Conservation (phyloP, 2,113 vertebrate species). For the Zootoca vivipara region DNA sequence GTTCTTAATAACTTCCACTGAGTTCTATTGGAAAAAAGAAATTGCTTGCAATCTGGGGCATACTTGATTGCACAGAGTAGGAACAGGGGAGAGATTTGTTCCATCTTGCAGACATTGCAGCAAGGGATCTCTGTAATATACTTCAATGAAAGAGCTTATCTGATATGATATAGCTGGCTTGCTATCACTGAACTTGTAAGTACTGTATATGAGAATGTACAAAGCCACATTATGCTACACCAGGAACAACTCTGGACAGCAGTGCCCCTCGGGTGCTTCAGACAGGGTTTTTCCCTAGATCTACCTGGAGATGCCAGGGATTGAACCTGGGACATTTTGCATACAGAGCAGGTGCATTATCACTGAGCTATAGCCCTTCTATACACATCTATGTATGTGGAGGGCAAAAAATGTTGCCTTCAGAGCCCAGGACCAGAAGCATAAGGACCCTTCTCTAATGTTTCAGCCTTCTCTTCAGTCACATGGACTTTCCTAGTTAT, state of each 20-base stretch:
- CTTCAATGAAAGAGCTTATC: not conserved
- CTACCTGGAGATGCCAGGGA: not conserved
- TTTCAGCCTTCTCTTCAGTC: not conserved
- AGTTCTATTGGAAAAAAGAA: not conserved
- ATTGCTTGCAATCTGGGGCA: not conserved
- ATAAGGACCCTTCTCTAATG: not conserved
- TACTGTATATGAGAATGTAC: not conserved
- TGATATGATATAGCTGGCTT: not conserved
- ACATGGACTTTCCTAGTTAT: not conserved
- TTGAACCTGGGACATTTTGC: not conserved
- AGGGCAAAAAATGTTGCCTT: not conserved
- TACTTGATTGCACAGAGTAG: not conserved
- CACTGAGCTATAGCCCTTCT: not conserved
- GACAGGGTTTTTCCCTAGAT: too few relatives aligned
- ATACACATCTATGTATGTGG: not conserved
- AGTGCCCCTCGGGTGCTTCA: not conserved
- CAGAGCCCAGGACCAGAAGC: not conserved
- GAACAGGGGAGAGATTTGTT: too few relatives aligned
- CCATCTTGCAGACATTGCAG: not conserved
- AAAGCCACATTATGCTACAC: not conserved
- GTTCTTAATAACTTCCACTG: not conserved
- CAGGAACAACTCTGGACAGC: not conserved
- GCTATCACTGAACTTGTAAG: not conserved
- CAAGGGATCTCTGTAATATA: not conserved
- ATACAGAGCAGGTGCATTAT: not conserved